Evolutionary conservation across 2,797 vertebrate genomes (phyloP).

Genomic region (Picus viridis): DNA sequence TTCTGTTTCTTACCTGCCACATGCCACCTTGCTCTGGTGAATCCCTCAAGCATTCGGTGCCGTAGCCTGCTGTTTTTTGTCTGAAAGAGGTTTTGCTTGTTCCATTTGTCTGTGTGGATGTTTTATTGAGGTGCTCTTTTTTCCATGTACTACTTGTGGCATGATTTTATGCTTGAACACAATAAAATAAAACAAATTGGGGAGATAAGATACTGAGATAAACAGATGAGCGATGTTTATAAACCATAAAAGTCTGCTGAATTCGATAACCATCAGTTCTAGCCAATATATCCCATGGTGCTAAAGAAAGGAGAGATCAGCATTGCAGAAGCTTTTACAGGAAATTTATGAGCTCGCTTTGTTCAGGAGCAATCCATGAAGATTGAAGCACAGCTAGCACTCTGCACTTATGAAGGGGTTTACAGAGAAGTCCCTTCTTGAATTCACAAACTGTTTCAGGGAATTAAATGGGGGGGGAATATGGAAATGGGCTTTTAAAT

Average conservation of each 20-base stretch:
- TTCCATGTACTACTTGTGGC: fast-evolving
- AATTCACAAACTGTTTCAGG: not conserved
- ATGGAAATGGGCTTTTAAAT: not conserved
- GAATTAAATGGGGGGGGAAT: conserved; percentile 2
- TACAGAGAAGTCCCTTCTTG: not conserved
- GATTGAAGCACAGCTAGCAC: not conserved
- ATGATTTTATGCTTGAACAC: not conserved
- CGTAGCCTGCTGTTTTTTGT: no score
- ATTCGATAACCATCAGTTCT: not conserved
- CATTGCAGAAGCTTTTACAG: conserved; percentile 54
- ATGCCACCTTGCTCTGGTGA: not conserved
- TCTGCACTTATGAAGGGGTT: not conserved
- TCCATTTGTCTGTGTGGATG: not conserved
- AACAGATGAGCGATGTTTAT: conserved; percentile 41
- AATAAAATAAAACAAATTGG: not conserved
- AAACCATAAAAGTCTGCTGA: conserved; percentile 4
- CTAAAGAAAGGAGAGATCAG: conserved; percentile 54
- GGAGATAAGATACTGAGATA: conserved; percentile 25
- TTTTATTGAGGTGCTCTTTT: not conserved
- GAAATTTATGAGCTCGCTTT: not conserved
- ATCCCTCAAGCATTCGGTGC: not conserved
- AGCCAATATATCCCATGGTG: not conserved
- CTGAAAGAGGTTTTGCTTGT: not conserved
- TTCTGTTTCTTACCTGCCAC: not conserved
- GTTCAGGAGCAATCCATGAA: conserved; percentile 1